Conservation (phyloP, 2,113 vertebrate genomes). For the Camelus bactrianus region DNA sequence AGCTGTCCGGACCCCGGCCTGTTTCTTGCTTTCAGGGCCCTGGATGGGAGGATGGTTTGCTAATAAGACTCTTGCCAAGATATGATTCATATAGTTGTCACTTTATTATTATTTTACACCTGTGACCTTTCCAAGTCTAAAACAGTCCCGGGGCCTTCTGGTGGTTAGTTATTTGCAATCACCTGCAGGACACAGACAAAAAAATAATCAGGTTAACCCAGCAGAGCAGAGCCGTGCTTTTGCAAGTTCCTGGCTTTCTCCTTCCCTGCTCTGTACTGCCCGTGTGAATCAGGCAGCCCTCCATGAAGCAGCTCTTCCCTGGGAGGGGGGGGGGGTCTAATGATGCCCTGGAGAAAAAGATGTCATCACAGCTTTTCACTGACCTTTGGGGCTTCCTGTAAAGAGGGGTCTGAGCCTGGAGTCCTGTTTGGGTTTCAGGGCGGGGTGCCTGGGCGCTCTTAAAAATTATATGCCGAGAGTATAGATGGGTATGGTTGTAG, state of each 20-base stretch:
- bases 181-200: slow-evolving; percentile 73
- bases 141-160: not conserved
- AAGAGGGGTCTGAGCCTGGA: not conserved
- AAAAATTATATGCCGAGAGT: no score
- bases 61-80: slow-evolving; percentile 34
- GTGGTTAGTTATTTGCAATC: slow-evolving; percentile 76
- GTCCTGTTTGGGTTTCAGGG: not conserved
- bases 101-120: slow-evolving; percentile 63
- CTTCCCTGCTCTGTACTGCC: accelerated
- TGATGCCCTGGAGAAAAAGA: not conserved
- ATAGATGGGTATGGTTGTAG: not conserved
- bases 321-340: not conserved
- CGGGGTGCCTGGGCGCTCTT: not conserved
- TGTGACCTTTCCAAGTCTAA: not conserved
- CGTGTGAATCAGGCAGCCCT: accelerated
- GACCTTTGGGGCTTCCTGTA: no score
- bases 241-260: not conserved
- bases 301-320: not conserved
- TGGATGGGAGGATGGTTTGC: not conserved
- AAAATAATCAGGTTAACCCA: not conserved
- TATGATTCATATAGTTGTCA: not conserved
- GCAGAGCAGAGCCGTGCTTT: not conserved
- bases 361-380: not conserved
- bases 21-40: not conserved
- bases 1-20: not conserved